phyloP scores from a whole-genome alignment of 2,888 invertebrate species.

The Scaeva pyrastri region DNA sequence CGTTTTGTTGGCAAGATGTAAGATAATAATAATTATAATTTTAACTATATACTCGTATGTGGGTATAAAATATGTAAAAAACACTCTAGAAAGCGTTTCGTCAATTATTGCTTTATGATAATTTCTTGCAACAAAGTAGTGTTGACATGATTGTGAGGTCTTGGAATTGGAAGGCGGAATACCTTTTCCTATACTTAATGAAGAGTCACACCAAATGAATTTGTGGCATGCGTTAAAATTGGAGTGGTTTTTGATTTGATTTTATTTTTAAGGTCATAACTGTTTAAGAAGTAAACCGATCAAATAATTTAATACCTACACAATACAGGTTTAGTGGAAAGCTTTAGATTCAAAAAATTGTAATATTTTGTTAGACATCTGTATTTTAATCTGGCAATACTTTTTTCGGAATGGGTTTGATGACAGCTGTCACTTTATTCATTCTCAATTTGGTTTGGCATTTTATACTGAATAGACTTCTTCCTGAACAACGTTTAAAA shows the following conservation, averaged over 20 bases:
- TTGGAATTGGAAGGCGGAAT: not conserved
- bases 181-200: not conserved
- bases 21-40: conserved; percentile 36
- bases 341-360: no score
- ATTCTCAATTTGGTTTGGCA: no score
- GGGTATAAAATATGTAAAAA: not conserved
- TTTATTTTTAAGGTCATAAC: not conserved
- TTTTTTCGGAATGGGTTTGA: no score
- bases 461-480: no score
- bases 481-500: no score
- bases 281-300: not conserved
- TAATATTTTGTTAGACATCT: no score
- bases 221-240: not conserved
- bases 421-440: no score
- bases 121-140: conserved; percentile 62
- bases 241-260: not conserved
- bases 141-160: conserved; percentile 30
- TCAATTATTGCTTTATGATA: conserved; percentile 65
- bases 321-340: not conserved
- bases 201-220: not conserved
- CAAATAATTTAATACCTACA: not conserved
- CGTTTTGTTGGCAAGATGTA: not conserved
- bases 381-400: no score
- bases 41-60: not conserved
- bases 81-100: conserved; percentile 38